Conservation (phyloP, 2,797 vertebrate species). For the Nannoperca obscura region DNA sequence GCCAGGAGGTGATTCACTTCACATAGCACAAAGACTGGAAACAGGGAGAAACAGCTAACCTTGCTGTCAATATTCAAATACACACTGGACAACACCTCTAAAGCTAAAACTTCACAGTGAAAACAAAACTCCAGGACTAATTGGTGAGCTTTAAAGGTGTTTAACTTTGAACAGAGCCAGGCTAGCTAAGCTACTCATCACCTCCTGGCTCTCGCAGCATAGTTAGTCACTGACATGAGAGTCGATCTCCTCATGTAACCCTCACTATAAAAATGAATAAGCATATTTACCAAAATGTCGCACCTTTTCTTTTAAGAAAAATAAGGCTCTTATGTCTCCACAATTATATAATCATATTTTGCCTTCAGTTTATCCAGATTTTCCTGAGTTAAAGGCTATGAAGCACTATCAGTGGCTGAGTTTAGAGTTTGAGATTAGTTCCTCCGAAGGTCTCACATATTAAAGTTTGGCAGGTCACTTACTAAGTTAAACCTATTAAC, state of each 20-base stretch:
- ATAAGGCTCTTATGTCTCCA: background rate
- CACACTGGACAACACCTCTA: too few species aligned
- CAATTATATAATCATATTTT: background rate
- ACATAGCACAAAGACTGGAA: background rate
- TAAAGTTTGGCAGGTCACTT: background rate
- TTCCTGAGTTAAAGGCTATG: too few species aligned
- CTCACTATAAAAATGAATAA: background rate
- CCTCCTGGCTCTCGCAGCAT: background rate
- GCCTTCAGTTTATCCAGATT: background rate
- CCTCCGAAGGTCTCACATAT: background rate
- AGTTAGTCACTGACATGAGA: background rate
- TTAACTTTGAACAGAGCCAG: background rate
- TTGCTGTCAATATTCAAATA: too few species aligned
- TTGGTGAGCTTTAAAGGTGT: background rate
- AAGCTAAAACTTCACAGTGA: too few species aligned
- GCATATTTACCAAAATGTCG: background rate
- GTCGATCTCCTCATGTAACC: background rate
- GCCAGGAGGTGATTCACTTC: background rate
- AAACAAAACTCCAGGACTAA: background rate
- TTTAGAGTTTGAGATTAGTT: background rate
- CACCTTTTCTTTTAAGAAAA: background rate
- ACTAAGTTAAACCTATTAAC: background rate
- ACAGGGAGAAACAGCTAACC: background rate
- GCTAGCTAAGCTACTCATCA: too few species aligned
- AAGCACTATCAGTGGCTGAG: background rate